Conservation (phyloP, 1,140 invertebrate species). For the Cataglyphis hispanica region DNA sequence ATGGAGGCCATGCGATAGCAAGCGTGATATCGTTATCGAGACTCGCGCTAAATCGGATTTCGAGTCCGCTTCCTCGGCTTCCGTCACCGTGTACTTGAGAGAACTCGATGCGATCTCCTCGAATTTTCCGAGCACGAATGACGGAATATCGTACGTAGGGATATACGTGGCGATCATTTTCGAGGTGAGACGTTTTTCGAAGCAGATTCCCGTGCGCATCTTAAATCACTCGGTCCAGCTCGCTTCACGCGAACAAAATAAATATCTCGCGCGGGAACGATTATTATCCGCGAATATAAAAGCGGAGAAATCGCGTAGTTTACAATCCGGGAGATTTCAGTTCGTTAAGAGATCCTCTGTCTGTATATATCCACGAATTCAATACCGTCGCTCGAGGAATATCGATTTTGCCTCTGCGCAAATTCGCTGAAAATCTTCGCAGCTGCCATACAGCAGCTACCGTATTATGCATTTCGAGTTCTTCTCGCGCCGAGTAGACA, state of each 20-base stretch:
- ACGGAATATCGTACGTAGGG: background rate
- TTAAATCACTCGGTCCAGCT: slow-evolving; percentile 11
- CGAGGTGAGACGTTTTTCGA: background rate
- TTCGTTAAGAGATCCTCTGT: background rate
- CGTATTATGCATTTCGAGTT: slow-evolving; percentile 29
- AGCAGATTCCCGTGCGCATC: background rate
- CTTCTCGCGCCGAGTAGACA: background rate
- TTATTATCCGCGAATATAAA: slow-evolving; percentile 10
- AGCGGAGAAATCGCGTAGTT: background rate
- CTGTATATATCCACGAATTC: background rate
- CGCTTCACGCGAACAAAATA: background rate
- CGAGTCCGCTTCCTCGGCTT: slow-evolving; percentile 31
- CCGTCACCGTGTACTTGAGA: slow-evolving; percentile 35
- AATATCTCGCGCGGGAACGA: background rate
- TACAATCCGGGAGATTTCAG: background rate
- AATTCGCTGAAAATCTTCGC: slow-evolving; percentile 34
- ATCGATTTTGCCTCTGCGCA: slow-evolving; percentile 24
- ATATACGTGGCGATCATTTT: background rate
- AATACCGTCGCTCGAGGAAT: background rate
- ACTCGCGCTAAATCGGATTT: slow-evolving; percentile 49
- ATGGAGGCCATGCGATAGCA: background rate
- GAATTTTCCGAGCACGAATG: slow-evolving; percentile 43
- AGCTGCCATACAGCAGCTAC: background rate
- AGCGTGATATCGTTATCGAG: slow-evolving; percentile 37
- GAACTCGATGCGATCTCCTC: slow-evolving; percentile 30